phyloP scores from a whole-genome alignment of 1,140 invertebrate genomes.

The Conus betulinus region DNA sequence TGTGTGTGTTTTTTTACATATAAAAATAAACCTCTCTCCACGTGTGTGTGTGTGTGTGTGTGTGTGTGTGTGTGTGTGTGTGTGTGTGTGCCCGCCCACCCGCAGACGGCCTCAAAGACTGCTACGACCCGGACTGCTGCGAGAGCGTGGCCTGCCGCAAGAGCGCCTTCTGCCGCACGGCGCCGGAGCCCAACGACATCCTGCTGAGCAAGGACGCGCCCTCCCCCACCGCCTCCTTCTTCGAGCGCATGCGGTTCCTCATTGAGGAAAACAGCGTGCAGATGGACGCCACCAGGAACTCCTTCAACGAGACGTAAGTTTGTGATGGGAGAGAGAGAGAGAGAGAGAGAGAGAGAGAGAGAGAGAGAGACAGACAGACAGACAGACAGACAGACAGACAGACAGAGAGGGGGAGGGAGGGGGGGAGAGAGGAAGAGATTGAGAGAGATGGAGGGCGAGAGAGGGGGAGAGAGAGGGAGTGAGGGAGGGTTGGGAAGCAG shows the following conservation, averaged over 20 bases:
- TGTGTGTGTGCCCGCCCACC: constrained; percentile 51
- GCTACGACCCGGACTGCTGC: constrained; percentile 98
- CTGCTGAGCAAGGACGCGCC: constrained; percentile 94
- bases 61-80: constrained; percentile 57
- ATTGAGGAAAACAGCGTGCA: constrained; percentile 98
- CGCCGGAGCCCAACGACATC: constrained; percentile 93
- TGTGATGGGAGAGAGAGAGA: too few species aligned
- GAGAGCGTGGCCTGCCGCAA: constrained; percentile 83
- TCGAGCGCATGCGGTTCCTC: constrained; percentile 97
- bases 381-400: too few species aligned
- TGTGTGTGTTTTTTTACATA: too few species aligned
- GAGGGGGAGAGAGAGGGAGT: too few species aligned
- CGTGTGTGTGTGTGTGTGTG: constrained; percentile 33
- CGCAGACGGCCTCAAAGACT: constrained; percentile 95
- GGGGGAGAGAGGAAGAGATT: too few species aligned
- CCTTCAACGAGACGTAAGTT: constrained; percentile 97
- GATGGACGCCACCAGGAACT: constrained; percentile 94
- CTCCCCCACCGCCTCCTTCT: constrained; percentile 97
- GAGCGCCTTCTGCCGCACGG: constrained; percentile 91
- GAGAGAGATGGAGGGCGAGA: too few species aligned
- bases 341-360: too few species aligned
- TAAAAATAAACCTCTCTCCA: background rate
- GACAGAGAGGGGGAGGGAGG: too few species aligned
- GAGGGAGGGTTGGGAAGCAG: too few species aligned
- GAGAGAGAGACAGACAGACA: too few species aligned